Conservation (phyloP, 2,113 vertebrate genomes). For the Syngnathus scovelli region DNA sequence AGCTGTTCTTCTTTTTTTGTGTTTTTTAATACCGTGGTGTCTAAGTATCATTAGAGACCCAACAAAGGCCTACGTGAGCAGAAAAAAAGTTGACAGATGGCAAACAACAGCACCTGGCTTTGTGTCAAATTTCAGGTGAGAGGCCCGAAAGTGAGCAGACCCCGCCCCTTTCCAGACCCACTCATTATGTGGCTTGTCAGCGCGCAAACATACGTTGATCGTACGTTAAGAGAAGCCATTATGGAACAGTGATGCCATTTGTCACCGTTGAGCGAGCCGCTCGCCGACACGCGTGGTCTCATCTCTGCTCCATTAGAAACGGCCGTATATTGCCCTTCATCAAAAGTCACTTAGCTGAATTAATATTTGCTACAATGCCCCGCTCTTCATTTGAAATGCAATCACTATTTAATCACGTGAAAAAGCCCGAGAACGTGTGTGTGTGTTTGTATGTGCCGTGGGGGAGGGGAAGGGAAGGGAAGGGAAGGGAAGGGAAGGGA, state of each 20-base stretch:
- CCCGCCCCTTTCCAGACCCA: neutral
- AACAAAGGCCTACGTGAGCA: neutral
- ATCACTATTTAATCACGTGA: slow-evolving; percentile 38
- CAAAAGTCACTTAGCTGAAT: slow-evolving; percentile 27
- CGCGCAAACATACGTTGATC: slow-evolving; percentile 26
- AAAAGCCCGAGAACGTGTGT: slow-evolving; percentile 19
- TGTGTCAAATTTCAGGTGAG: slow-evolving; percentile 74
- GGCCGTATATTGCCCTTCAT: slow-evolving; percentile 2
- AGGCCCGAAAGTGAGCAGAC: slow-evolving; percentile 9
- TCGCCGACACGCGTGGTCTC: neutral
- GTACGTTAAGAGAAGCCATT: slow-evolving; percentile 14
- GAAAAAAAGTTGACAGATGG: slow-evolving; percentile 56
- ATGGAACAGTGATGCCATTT: neutral
- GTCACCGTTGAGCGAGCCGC: neutral
- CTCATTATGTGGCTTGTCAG: slow-evolving; percentile 41
- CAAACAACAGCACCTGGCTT: slow-evolving; percentile 66
- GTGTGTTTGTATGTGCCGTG: slow-evolving; percentile 35
- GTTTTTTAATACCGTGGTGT: neutral
- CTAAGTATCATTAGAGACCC: neutral
- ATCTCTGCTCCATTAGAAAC: slow-evolving; percentile 11
- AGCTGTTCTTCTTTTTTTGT: neutral
- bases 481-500: neutral
- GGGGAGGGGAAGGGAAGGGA: neutral
- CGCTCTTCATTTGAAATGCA: slow-evolving; percentile 35
- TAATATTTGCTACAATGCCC: slow-evolving; percentile 36